These are phyloP conservation scores for Boulengerochromis microlepis DNA, from an alignment of 2,113 vertebrate species.

Conservation along the genomic window DNA sequence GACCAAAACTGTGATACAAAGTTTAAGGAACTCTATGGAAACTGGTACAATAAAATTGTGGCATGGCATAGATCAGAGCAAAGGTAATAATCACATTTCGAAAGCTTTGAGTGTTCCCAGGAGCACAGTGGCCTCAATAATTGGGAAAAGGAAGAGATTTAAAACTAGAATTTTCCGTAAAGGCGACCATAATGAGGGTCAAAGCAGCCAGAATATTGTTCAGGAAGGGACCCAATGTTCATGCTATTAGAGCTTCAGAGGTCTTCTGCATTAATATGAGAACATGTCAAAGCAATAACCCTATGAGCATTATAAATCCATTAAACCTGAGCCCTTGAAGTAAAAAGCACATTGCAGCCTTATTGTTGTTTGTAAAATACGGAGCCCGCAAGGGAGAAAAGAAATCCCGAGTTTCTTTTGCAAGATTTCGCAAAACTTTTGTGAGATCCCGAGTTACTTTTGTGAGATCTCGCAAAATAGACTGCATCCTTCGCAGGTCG, in stretches of 20 bases:
- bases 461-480: not conserved
- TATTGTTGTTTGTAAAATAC: not conserved
- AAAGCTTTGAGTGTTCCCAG: not conserved
- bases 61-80: not conserved
- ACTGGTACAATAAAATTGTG: not conserved
- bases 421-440: not conserved
- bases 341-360: not conserved
- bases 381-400: not conserved
- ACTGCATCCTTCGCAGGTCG: not conserved
- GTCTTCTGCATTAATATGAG: not conserved
- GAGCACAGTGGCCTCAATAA: not conserved
- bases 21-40: not conserved
- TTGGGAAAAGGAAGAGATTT: not conserved
- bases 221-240: not conserved
- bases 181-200: not conserved
- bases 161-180: not conserved
- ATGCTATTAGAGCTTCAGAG: not conserved
- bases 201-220: not conserved
- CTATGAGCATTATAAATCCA: not conserved
- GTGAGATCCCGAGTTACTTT: not conserved
- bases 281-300: not conserved
- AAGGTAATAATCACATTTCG: not conserved
- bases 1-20: not conserved
- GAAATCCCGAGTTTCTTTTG: not conserved
- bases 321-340: not conserved